Conservation (phyloP, 2,888 invertebrate species). For the Geotrupes spiniger region DNA sequence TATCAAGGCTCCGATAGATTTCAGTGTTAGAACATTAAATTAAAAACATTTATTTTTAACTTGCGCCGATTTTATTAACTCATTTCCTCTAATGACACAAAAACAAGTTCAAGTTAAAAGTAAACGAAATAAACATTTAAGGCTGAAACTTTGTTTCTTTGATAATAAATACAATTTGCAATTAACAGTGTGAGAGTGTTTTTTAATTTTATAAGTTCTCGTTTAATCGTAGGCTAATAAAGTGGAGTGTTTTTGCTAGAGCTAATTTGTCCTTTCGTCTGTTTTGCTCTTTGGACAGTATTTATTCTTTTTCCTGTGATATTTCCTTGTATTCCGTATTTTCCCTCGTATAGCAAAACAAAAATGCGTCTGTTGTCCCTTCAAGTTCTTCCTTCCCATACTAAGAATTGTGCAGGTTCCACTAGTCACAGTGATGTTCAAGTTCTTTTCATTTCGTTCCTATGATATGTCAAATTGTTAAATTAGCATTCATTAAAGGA, state of each 20-base stretch:
- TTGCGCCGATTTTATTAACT: constrained; percentile 24
- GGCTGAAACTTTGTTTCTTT: constrained; percentile 37
- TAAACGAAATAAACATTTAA: constrained; percentile 32
- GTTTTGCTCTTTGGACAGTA: constrained; percentile 26
- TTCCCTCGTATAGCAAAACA: constrained; percentile 14
- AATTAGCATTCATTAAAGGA: constrained; percentile 20
- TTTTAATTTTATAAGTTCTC: constrained; percentile 27
- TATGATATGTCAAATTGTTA: constrained; percentile 20
- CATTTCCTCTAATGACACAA: constrained; percentile 17
- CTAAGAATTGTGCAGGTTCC: constrained; percentile 38
- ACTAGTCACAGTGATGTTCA: constrained; percentile 32
- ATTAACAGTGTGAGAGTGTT: constrained; percentile 31
- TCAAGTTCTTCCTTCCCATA: constrained; percentile 31
- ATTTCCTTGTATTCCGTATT: constrained; percentile 21
- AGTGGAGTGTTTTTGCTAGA: constrained; percentile 29
- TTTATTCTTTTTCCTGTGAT: constrained; percentile 35
- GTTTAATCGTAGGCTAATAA: constrained; percentile 17
- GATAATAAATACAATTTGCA: constrained; percentile 35
- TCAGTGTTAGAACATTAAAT: constrained; percentile 25
- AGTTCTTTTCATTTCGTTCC: constrained; percentile 16
- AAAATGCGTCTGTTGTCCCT: constrained; percentile 11
- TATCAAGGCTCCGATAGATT: constrained; percentile 20
- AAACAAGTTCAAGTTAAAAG: constrained; percentile 24
- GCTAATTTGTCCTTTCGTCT: constrained; percentile 24
- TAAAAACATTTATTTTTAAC: constrained; percentile 27